Percentiles rank a stretch among this genome's conserved stretches.
phyloP scores from a whole-genome alignment of 1,140 invertebrate genomes.

The Nilaparvata lugens region DNA sequence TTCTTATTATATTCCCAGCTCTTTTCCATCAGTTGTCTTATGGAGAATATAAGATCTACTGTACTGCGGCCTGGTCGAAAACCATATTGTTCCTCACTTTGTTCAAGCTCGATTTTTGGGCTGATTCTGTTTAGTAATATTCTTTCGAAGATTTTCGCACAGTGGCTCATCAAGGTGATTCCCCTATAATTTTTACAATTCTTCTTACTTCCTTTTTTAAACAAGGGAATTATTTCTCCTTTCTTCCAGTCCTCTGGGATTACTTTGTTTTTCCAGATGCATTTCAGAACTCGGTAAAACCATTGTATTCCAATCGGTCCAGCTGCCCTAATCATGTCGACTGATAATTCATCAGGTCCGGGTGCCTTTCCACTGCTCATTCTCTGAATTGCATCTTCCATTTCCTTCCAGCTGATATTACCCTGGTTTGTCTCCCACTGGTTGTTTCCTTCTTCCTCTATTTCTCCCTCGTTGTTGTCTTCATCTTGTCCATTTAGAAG shows the following conservation, averaged over 20 bases:
- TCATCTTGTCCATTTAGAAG: not conserved
- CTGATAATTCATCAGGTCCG: not conserved
- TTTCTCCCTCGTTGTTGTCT: not conserved
- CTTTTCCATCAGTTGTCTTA: not conserved
- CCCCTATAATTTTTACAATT: not conserved
- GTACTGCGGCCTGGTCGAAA: not conserved
- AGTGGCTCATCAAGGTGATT: not conserved
- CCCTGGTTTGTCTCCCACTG: not conserved
- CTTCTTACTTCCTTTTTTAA: not conserved
- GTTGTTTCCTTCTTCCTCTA: not conserved
- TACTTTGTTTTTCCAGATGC: not conserved
- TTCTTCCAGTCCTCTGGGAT: not conserved
- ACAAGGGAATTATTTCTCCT: not conserved
- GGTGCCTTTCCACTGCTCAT: not conserved
- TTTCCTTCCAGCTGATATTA: not conserved
- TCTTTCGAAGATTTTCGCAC: not conserved
- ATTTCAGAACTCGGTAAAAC: not conserved
- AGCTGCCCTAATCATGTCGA: not conserved
- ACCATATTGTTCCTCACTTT: not conserved
- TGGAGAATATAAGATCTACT: not conserved
- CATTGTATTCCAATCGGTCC: not conserved
- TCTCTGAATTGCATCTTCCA: not conserved
- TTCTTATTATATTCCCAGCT: not conserved
- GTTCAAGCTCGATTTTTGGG: not conserved
- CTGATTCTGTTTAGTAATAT: not conserved